These are phyloP conservation scores for Chlorodrepanis virens DNA, from an alignment of 2,113 vertebrate genomes.

Conservation along the genomic window DNA sequence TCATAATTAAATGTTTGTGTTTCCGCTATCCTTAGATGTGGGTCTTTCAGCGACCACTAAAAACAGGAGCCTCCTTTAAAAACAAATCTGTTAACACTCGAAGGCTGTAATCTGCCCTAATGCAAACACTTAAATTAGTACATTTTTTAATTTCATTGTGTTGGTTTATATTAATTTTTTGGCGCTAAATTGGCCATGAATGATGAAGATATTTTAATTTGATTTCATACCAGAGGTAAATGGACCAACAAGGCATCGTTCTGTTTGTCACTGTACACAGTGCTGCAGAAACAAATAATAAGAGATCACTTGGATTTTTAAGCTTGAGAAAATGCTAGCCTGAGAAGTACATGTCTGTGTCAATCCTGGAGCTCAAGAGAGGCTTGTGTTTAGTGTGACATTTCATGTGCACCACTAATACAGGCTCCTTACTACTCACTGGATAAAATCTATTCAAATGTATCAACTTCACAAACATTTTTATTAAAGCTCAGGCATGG, in stretches of 20 bases:
- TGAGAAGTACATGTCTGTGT: neutral
- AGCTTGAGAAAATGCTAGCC: neutral
- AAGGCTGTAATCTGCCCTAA: neutral
- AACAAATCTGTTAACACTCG: neutral
- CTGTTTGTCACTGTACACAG: neutral
- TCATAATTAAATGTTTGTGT: neutral
- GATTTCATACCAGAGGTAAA: neutral
- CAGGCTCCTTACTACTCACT: neutral
- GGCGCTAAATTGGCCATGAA: neutral
- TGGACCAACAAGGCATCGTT: neutral
- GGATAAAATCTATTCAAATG: constrained; percentile 9
- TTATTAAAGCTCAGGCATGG: constrained; percentile 16
- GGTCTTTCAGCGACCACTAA: neutral
- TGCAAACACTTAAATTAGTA: neutral
- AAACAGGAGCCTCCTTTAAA: neutral
- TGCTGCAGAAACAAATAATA: neutral
- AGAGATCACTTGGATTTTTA: neutral
- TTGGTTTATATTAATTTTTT: neutral
- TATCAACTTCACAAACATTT: neutral
- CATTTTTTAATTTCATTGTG: neutral
- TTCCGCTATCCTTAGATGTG: neutral
- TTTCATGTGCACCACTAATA: neutral
- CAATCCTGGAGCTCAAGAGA: neutral
- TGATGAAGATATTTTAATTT: neutral
- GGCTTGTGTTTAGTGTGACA: neutral